Base-by-base conservation (phyloP, 2,113 vertebrate species). In the Recurvirostra avosetta region DNA sequence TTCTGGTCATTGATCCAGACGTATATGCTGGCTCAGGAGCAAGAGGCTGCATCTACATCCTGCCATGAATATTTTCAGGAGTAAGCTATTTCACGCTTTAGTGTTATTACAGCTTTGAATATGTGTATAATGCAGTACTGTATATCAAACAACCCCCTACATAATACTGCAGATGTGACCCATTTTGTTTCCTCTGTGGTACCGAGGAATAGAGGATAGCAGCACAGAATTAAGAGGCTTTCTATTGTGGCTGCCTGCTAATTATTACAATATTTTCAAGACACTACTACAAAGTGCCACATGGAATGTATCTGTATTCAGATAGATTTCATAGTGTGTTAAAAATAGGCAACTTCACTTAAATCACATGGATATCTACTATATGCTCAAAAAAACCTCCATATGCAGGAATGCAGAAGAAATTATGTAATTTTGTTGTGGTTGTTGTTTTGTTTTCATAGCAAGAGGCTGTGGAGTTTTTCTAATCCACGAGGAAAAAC, bases 261-360 rank as follows among this genome's bases (percentile, higher is more conserved):
- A 98, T 96, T 95, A 96, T 96, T 96, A 85, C 86, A 97, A 65
- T 94, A 88, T 84, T 97, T 97, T 95, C 94, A 97, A 95, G 77
- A 90, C 56, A 86, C 36, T 94, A 88, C 72, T 85, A 80, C 56
- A 22, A 40, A 96, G n/a, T 86, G 66, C 76, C 90, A 96, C 80
- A 80, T 15, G 6, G 74, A 97, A 96, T 94, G 90, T 87, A 89
- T 97, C 97, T 96, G 92, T 95, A 95, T 95, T 97, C 94, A 92
- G 86, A 97, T 85, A 71, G 49, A 90, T 96, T 98, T 97, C 50
- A 82, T 95, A 73, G 83, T 94, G 49, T 92, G 72, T 96, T 97
- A 95, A 97, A 96, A 96, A 97, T 67, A 94, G 76, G 86, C 72
- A 82, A 49, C 77, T 88, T 77, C 66, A 58, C 22, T 98, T 96